phyloP scores from a whole-genome alignment of 2,797 vertebrate species.

The Lagodon rhomboides region DNA sequence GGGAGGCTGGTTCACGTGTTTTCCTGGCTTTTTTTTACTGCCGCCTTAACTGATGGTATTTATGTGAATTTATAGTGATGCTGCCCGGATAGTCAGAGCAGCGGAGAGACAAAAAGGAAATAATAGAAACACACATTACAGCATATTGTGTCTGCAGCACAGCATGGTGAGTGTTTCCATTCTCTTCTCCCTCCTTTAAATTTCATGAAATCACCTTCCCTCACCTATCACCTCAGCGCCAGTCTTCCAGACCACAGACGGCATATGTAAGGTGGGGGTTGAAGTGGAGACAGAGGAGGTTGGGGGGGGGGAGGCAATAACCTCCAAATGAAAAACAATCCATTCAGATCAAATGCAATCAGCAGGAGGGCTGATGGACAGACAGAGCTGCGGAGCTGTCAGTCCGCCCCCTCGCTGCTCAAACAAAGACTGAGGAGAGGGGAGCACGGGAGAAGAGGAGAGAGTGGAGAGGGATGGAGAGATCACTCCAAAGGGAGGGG shows the following conservation, averaged over 20 bases:
- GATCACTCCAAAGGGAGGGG: conserved; percentile 74
- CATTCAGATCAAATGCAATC: conserved; percentile 86
- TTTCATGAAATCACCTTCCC: conserved; percentile 53
- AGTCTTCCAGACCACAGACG: conserved; percentile 50
- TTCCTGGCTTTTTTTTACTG: conserved; percentile 24
- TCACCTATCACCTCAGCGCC: conserved; percentile 56
- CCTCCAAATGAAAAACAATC: conserved; percentile 86
- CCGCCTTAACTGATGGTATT: conserved; percentile 35
- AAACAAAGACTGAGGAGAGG: conserved; percentile 73
- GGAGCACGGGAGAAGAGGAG: conserved; percentile 34
- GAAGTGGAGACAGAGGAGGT: conserved; percentile 54
- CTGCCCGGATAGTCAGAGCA: conserved; percentile 6
- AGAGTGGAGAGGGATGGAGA: conserved; percentile 68
- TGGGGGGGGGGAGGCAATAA: conserved; percentile 80
- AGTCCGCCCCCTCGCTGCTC: conserved; percentile 64
- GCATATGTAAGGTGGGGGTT: conserved; percentile 28
- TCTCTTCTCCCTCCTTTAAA: conserved; percentile 33
- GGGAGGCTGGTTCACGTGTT: conserved; percentile 28
- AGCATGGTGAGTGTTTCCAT: conserved; percentile 2
- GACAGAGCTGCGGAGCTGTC: conserved; percentile 72
- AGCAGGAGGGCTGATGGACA: conserved; percentile 77
- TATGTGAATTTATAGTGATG: conserved; percentile 42
- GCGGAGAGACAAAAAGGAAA: conserved; percentile 21
- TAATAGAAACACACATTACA: conserved; percentile 22
- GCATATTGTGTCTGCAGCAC: conserved; percentile 41